phyloP scores from a whole-genome alignment of 2,797 vertebrate species.

The Periparus ater region DNA sequence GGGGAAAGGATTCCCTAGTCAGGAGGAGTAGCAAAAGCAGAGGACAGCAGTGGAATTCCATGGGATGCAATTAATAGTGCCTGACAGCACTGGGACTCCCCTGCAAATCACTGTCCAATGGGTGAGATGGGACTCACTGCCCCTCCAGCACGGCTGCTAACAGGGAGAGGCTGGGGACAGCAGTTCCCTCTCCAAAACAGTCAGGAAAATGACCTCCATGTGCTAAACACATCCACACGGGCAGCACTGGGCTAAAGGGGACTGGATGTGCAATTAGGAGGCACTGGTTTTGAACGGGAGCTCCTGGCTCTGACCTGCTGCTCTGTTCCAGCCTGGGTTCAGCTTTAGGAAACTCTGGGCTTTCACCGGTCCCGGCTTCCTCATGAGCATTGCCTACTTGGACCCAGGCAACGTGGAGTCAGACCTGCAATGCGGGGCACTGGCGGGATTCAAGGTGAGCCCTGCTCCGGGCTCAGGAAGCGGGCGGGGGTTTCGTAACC shows the following conservation, averaged over 20 bases:
- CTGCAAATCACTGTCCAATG: not conserved
- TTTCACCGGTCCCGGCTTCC: conserved; percentile 81
- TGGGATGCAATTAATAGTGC: accelerated
- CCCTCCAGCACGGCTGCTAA: not conserved
- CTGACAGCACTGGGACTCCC: not conserved
- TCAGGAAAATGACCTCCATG: not conserved
- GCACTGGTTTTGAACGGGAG: not conserved
- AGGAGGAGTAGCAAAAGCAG: not conserved
- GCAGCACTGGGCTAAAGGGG: not conserved
- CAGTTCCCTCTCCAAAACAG: not conserved
- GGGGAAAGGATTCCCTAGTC: not conserved
- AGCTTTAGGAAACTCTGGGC: conserved; percentile 82
- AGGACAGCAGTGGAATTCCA: not conserved
- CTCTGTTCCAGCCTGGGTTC: conserved; percentile 67
- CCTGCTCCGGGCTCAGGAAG: not conserved
- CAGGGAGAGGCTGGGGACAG: not conserved
- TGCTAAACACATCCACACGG: accelerated
- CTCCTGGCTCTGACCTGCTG: not conserved
- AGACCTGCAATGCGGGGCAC: conserved; percentile 75
- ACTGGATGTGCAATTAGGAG: not conserved
- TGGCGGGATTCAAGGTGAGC: conserved; percentile 79
- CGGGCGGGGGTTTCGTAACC: not conserved
- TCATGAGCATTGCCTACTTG: conserved; percentile 84
- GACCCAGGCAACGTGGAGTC: conserved; percentile 83
- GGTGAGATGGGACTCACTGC: not conserved